These are phyloP conservation scores for Drosophila elegans DNA, from an alignment of 1,140 invertebrate genomes.

Conservation along the genomic window DNA sequence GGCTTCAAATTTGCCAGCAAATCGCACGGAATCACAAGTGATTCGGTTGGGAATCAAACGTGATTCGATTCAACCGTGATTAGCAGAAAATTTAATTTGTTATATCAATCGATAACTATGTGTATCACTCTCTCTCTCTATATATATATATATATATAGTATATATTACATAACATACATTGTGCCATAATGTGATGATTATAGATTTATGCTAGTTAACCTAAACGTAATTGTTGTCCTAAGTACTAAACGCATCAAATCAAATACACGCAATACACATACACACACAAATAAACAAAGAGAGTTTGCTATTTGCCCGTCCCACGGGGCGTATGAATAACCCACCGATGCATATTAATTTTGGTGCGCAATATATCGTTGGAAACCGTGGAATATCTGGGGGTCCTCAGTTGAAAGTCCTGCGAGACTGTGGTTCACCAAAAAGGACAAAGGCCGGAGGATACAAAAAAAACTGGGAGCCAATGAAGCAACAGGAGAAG, in stretches of 20 bases:
- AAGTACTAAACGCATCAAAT: slow-evolving; percentile 53
- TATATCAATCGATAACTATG: slow-evolving; percentile 19
- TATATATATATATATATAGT: slow-evolving; percentile 28
- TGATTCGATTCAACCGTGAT: slow-evolving; percentile 4
- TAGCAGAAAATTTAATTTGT: slow-evolving; percentile 14
- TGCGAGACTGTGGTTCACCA: not conserved
- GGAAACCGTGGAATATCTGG: slow-evolving; percentile 15
- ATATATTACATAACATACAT: slow-evolving; percentile 52
- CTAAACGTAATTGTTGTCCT: slow-evolving; percentile 72
- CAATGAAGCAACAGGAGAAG: slow-evolving; percentile 1
- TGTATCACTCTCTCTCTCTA: slow-evolving; percentile 21
- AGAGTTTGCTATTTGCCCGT: slow-evolving; percentile 20
- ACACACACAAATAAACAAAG: slow-evolving; percentile 18
- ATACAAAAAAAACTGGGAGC: not conserved
- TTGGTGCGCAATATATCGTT: slow-evolving; percentile 1
- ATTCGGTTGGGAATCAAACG: not conserved
- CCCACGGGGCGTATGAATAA: slow-evolving; percentile 46
- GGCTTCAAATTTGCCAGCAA: slow-evolving; percentile 11
- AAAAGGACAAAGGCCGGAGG: not conserved
- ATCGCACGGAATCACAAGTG: slow-evolving; percentile 7
- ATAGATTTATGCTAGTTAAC: slow-evolving; percentile 76
- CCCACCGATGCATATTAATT: slow-evolving; percentile 26
- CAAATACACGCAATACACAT: slow-evolving; percentile 38
- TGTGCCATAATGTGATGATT: slow-evolving; percentile 84
- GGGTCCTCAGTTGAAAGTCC: slow-evolving; percentile 15